Evolutionary conservation across 1,140 invertebrate species (phyloP), one percentile per base, ranked within the genome.

Genomic region (Drosophila tropicalis): DNA sequence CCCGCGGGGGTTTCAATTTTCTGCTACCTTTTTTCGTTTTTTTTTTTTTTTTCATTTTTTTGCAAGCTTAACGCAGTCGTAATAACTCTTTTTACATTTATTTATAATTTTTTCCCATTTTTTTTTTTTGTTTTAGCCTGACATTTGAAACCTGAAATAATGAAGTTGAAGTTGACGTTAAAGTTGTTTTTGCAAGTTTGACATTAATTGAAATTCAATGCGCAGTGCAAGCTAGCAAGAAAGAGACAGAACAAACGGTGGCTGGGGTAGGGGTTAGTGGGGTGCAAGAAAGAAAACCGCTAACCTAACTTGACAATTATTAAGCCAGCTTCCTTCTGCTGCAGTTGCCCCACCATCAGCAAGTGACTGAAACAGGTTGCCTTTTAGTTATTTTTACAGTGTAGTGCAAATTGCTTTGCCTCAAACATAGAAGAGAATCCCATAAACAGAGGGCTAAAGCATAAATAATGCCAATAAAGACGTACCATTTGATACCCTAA

Each of bases 161-260:
- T 51, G 67, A 54, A 60, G 58, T 65, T 56, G 15, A 61, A 44
- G 64, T 47, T 62, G 47, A 55, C 34, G 40, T 60, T 56, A 60
- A 63, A 65, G 55, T 63, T 62, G 72, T 44, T 79, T 51, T 44
- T 56, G 76, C 65, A 63, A 76, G 73, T 70, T 67, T 76, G 81
- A 62, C 66, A 78, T 78, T 89, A 89, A 90, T 84, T 89, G 84
- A 90, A 89, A 89, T 89, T 75, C 84, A 81, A 89, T 89, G 77
- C 85, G 71, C 67, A 84, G 3, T 51, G 44, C 44, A 51, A 22
- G 44, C 36, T 13, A 39, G 36, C 3, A 1, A 22, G 44, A 22
- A 3, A 75, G 62, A 70, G 41, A 57, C 34, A 64, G 44, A 55
- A 17, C 13, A 40, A 6, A 4, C 61, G 7, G 2, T 22, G 47